Conservation (phyloP, 2,113 vertebrate genomes). For the Nannobrachium achirus region DNA sequence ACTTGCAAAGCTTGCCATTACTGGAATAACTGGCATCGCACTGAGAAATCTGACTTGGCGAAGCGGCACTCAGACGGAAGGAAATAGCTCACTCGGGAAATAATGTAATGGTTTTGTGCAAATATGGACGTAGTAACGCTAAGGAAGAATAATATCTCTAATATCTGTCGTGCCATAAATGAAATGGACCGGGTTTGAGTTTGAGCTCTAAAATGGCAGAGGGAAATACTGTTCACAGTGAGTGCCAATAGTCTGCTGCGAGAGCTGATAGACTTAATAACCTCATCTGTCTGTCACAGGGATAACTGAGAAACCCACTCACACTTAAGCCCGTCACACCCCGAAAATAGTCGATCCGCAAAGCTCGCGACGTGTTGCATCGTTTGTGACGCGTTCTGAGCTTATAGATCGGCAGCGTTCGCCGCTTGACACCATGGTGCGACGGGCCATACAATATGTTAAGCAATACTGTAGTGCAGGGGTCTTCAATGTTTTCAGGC, state of each 20-base stretch:
- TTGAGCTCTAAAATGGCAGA: constrained; percentile 35
- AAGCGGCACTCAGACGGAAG: constrained; percentile 54
- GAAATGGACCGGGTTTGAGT: constrained; percentile 54
- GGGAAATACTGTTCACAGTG: constrained; percentile 44
- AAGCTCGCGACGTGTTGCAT: no score
- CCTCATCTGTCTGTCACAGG: constrained; percentile 32
- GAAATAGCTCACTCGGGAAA: constrained; percentile 52
- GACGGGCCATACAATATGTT: no score
- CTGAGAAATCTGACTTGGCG: constrained; percentile 49
- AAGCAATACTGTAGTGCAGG: no score
- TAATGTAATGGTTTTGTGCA: constrained; percentile 54
- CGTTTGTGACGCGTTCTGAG: no score
- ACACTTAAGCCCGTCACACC: no score
- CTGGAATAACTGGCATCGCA: constrained; percentile 38
- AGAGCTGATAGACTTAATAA: constrained; percentile 34
- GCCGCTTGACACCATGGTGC: no score
- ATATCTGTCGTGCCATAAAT: constrained; percentile 38
- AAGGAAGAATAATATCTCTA: constrained; percentile 33
- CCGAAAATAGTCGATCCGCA: no score
- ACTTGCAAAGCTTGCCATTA: constrained; percentile 45
- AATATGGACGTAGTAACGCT: constrained; percentile 58
- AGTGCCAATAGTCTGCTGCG: constrained; percentile 27
- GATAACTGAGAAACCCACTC: constrained; percentile 5
- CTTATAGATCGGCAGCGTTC: no score
- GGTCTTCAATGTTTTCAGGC: no score